phyloP scores from a whole-genome alignment of 1,140 invertebrate genomes.

The Drosophila nannoptera region DNA sequence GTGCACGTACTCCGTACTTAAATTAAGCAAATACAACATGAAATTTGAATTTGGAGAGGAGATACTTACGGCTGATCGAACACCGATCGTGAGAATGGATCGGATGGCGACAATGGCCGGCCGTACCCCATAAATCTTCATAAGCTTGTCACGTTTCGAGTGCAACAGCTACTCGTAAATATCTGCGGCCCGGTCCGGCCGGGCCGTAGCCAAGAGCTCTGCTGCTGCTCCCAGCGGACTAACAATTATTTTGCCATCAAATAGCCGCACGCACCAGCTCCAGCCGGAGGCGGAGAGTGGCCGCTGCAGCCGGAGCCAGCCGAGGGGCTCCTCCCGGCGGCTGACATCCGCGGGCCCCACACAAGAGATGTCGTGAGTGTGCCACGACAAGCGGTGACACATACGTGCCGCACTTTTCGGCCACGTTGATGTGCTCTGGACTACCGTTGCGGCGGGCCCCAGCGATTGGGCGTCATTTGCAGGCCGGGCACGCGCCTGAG shows the following conservation, averaged over 20 bases:
- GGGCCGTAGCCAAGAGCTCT: slow-evolving; percentile 23
- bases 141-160: slow-evolving; percentile 78
- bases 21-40: slow-evolving; percentile 57
- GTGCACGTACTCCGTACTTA: slow-evolving; percentile 73
- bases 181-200: slow-evolving; percentile 47
- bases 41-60: slow-evolving; percentile 5
- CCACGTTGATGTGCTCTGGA: slow-evolving; percentile 55
- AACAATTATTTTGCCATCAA: slow-evolving; percentile 77
- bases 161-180: slow-evolving; percentile 77
- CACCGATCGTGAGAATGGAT: slow-evolving; percentile 75
- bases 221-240: slow-evolving; percentile 52
- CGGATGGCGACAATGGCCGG: slow-evolving; percentile 69
- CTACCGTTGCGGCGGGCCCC: slow-evolving; percentile 53
- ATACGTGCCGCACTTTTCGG: slow-evolving; percentile 45
- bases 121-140: slow-evolving; percentile 76
- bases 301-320: slow-evolving; percentile 5
- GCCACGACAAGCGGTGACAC: slow-evolving; percentile 50
- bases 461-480: slow-evolving; percentile 57
- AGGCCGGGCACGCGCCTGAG: slow-evolving; percentile 59
- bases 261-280: slow-evolving; percentile 53
- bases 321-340: slow-evolving; percentile 2
- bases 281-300: background rate
- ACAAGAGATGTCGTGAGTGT: slow-evolving; percentile 60
- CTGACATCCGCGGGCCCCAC: slow-evolving; percentile 54
- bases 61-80: slow-evolving; percentile 72